Evolutionary conservation across 2,888 invertebrate species (phyloP).

Genomic region (Heliconius hortense): DNA sequence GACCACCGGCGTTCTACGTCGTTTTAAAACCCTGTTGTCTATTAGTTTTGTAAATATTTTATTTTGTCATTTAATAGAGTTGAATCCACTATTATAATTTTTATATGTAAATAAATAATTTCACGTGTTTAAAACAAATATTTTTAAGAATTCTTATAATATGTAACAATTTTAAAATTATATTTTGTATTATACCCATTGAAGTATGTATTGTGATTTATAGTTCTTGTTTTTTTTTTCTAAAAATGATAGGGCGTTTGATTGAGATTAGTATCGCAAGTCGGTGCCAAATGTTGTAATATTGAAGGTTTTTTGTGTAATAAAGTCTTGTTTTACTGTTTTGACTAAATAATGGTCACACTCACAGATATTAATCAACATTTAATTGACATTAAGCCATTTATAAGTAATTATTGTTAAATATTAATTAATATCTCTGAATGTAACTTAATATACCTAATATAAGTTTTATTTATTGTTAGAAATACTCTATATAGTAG

Average conservation of each 20-base stretch:
- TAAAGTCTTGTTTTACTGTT: conserved; percentile 28
- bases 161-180: neutral
- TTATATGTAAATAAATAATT: conserved; percentile 38
- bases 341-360: neutral
- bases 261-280: conserved; percentile 49
- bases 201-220: conserved; percentile 12
- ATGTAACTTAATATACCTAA: conserved; percentile 3
- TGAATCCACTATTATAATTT: conserved; percentile 3
- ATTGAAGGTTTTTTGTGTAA: neutral
- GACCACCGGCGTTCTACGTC: neutral
- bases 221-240: neutral
- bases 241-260: conserved; percentile 33
- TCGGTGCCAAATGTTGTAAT: conserved; percentile 63
- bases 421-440: neutral
- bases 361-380: neutral
- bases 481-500: conserved; percentile 12
- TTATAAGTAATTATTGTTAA: neutral
- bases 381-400: neutral
- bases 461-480: conserved; percentile 23
- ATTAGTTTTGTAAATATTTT: conserved; percentile 64
- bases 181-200: conserved; percentile 7
- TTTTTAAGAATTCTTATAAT: neutral
- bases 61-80: conserved; percentile 30
- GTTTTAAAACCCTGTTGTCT: conserved; percentile 43
- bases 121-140: conserved; percentile 33